Evolutionary conservation across 2,797 vertebrate genomes (phyloP), one percentile per base, ranked within the genome.

Genomic region (Chromobotia macracanthus): DNA sequence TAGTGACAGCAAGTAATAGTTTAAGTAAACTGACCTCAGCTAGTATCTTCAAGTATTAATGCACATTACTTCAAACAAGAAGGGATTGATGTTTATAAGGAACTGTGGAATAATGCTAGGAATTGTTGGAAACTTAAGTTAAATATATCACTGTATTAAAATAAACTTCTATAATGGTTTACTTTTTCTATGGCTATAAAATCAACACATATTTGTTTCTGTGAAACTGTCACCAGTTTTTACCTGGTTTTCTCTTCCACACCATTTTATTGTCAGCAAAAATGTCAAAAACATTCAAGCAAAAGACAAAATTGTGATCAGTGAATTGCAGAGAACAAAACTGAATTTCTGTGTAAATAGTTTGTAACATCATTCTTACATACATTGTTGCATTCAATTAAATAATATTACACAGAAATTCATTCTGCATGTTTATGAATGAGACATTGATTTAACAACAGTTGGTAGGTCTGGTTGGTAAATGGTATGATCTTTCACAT

Each of bases 171-270:
- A 60, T 2, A 44, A 61, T 18, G 28, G 5, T 18, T 48, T 9
- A 12, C n/a, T 44, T 63, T 74, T 64, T 74, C 7, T 64, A 38
- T 10, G 18, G 72, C 61, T n/a, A 23, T 35, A 15, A 12, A 51
- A 16, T 66, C 9, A 53, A 46, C 19, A 25, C 13, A n/a, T 48
- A 25, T 41, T 53, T 75, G 61, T 58, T 18, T 60, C 35, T 60
- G 70, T 60, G 55, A 12, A 72, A 53, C 48, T 64, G 16, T 41
- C 5, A 44, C 58, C 56, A 46, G 58, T 64, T 11, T 63, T 61
- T 21, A 21, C 19, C 53, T 56, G 19, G 53, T 56, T 56, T 56
- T 56, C 8, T 21, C 9, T 56, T 11, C 10, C n/a, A 56, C 10
- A 55, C 9, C 19, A 55, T 55, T 55, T 21, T 8, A 46, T 11